Percentiles rank a stretch among this genome's conserved stretches.
Evolutionary conservation across 2,113 vertebrate species (phyloP).

Genomic region (Macquaria australasica): DNA sequence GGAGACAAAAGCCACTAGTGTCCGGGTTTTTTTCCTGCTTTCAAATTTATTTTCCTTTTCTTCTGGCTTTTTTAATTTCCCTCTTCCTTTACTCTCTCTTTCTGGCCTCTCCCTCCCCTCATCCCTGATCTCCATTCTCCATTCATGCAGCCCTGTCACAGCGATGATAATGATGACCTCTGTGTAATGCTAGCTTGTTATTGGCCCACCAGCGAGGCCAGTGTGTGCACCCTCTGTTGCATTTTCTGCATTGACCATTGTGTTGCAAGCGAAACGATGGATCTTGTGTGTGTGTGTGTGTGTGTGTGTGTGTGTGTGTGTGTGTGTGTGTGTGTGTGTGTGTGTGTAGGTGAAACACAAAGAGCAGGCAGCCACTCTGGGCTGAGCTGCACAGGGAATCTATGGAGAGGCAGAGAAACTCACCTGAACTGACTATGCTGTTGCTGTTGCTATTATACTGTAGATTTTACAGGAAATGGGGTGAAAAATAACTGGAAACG

Average conservation of each 20-base stretch:
- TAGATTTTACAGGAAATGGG: conserved; percentile 2
- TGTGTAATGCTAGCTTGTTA: conserved; percentile 73
- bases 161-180: conserved; percentile 76
- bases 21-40: conserved; percentile 30
- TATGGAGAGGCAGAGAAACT: conserved; percentile 37
- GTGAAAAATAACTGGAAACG: conserved; percentile 6
- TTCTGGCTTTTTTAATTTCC: conserved; percentile 21
- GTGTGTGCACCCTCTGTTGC: conserved; percentile 67
- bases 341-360: conserved; percentile 57
- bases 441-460: conserved; percentile 6
- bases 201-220: conserved; percentile 71
- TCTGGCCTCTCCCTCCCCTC: conserved; percentile 22
- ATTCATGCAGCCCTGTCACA: conserved; percentile 62
- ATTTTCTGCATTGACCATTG: conserved; percentile 76
- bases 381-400: conserved; percentile 43
- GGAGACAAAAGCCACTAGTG: conserved; percentile 53
- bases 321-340: conserved; percentile 28
- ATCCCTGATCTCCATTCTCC: conserved; percentile 55
- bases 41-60: conserved; percentile 46
- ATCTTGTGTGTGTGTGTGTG: conserved; percentile 42
- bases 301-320: conserved; percentile 23
- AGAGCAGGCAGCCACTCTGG: conserved; percentile 43
- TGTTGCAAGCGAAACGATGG: conserved; percentile 59
- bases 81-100: conserved; percentile 44
- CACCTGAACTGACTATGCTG: conserved; percentile 73